Conservation (phyloP, 2,888 invertebrate genomes). For the Alloplasta piceator region DNA sequence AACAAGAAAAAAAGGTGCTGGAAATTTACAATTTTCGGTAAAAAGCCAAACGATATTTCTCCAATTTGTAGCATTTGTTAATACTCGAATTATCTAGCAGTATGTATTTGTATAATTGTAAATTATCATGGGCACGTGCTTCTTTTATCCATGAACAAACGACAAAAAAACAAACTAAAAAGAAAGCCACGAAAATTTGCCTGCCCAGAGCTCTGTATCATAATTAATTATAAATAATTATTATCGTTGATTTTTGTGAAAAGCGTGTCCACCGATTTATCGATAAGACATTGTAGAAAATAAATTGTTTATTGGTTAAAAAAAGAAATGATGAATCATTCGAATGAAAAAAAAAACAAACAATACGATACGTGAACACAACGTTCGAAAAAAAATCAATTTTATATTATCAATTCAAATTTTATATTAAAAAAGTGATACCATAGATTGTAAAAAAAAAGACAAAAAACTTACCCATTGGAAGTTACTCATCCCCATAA, state of each 20-base stretch:
- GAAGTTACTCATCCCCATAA: too few relatives aligned
- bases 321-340: conserved; percentile 36
- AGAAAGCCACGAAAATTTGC: conserved; percentile 6
- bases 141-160: conserved; percentile 27
- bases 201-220: conserved; percentile 37
- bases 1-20: conserved; percentile 43
- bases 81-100: conserved; percentile 64
- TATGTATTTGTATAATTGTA: conserved; percentile 67
- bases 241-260: conserved; percentile 27
- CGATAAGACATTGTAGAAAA: conserved; percentile 44
- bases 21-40: conserved; percentile 22
- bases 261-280: conserved; percentile 11
- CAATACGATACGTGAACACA: too few relatives aligned
- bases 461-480: too few relatives aligned
- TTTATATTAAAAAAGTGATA: too few relatives aligned
- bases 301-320: conserved; percentile 50
- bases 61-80: conserved; percentile 52
- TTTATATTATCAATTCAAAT: not conserved
- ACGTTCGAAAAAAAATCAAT: not conserved
- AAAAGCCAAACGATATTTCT: conserved; percentile 28
- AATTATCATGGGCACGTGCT: conserved; percentile 53
- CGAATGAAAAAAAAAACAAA: too few relatives aligned
- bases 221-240: conserved; percentile 56
- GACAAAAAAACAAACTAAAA: not conserved
- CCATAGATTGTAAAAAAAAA: too few relatives aligned